Conservation (phyloP, 2,113 vertebrate genomes). For the Notiomystis cincta region DNA sequence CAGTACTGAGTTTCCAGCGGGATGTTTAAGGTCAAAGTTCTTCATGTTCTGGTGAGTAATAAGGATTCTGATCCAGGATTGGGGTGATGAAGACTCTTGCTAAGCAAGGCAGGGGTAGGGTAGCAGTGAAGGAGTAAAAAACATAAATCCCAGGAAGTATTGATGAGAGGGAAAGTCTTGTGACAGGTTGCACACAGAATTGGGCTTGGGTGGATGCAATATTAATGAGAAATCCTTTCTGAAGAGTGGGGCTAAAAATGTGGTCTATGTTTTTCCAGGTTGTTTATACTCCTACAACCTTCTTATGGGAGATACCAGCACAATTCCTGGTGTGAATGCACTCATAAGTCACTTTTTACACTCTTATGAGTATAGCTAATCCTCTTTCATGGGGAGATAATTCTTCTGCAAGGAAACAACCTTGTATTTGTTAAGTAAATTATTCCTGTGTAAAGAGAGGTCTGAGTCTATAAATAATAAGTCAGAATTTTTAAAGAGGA, state of each 20-base stretch:
- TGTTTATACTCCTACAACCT: not conserved
- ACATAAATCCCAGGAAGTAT: not conserved
- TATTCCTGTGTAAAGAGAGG: conserved; percentile 18
- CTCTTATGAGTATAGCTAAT: conserved; percentile 19
- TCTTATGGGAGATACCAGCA: not conserved
- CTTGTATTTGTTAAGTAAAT: conserved; percentile 49
- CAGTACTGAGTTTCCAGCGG: not conserved
- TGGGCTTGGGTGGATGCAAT: not conserved
- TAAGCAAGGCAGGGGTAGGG: not conserved
- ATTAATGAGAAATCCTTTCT: not conserved
- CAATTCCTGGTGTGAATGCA: not conserved
- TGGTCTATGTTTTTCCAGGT: not conserved
- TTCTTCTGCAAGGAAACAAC: not conserved
- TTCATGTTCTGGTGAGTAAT: not conserved
- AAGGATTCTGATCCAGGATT: rapidly evolving
- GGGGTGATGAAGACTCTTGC: not conserved
- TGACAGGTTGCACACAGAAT: not conserved
- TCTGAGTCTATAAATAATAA: not conserved
- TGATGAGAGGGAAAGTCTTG: not conserved
- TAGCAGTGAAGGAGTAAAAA: not conserved
- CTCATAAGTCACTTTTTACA: conserved; percentile 2
- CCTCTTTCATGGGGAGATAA: conserved; percentile 30
- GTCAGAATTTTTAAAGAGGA: not conserved
- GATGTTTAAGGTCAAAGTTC: conserved; percentile 18
- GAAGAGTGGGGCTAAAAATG: not conserved